Percentiles rank a stretch among this genome's conserved stretches.
These are phyloP conservation scores for Pomacea canaliculata DNA, from an alignment of 2,888 invertebrate genomes.

Conservation along the genomic window DNA sequence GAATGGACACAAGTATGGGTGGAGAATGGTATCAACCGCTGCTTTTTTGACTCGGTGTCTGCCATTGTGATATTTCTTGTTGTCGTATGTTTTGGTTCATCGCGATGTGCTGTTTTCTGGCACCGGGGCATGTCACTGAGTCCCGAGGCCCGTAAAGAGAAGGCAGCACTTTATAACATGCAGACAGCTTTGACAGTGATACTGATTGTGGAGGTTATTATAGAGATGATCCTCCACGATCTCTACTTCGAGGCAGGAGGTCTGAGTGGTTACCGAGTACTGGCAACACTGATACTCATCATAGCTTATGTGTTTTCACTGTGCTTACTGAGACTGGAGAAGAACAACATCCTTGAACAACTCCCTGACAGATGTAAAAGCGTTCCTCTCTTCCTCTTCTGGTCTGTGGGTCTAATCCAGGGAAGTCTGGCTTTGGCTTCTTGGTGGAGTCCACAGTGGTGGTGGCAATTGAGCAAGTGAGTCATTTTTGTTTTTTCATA, in stretches of 20 bases:
- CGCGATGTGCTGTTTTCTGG: conserved; percentile 65
- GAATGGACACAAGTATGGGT: conserved; percentile 74
- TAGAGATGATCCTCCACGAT: conserved; percentile 81
- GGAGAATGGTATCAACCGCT: conserved; percentile 86
- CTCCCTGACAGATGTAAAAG: conserved; percentile 93
- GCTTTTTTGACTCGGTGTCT: conserved; percentile 90
- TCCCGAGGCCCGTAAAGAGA: conserved; percentile 75
- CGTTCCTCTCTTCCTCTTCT: conserved; percentile 87
- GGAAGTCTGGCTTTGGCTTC: conserved; percentile 91
- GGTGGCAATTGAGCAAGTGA: conserved; percentile 89
- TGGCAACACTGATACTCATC: conserved; percentile 45
- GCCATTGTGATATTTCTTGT: conserved; percentile 81
- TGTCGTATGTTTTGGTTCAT: conserved; percentile 82
- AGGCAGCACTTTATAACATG: conserved; percentile 73
- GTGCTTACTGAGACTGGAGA: conserved; percentile 82
- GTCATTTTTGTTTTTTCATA: conserved; percentile 57
- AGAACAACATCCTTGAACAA: conserved; percentile 85
- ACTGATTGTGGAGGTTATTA: conserved; percentile 80
- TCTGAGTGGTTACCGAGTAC: conserved; percentile 31
- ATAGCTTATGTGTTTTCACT: conserved; percentile 81
- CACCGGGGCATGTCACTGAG: conserved; percentile 84
- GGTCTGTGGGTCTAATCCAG: conserved; percentile 87
- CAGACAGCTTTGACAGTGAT: conserved; percentile 80
- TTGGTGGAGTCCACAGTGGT: conserved; percentile 88
- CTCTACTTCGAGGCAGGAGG: conserved; percentile 15